These are phyloP conservation scores for Pseudopipra pipra DNA, from an alignment of 2,113 vertebrate genomes.

Conservation along the genomic window DNA sequence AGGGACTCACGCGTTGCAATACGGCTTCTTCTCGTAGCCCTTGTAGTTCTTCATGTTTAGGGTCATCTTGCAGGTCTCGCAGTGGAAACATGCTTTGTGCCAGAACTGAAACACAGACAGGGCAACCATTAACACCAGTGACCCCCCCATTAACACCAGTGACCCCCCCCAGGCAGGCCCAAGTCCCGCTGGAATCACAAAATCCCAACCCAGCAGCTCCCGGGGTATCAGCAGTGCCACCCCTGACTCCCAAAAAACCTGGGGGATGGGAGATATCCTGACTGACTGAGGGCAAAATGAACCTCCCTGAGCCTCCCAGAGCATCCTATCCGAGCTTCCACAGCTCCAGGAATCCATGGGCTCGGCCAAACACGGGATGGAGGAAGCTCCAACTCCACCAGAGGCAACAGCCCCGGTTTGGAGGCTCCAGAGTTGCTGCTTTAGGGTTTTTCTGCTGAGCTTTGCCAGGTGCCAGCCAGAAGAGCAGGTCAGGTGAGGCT, in stretches of 20 bases:
- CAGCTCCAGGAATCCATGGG: not conserved
- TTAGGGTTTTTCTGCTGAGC: not conserved
- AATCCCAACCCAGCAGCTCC: not conserved
- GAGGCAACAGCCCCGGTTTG: not conserved
- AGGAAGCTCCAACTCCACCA: not conserved
- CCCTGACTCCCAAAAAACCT: fast-evolving
- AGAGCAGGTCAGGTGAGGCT: not conserved
- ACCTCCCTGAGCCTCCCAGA: fast-evolving
- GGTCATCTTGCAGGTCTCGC: slow-evolving; percentile 85
- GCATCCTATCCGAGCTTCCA: not conserved
- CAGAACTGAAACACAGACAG: slow-evolving; percentile 70
- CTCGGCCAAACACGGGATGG: fast-evolving
- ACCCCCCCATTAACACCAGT: fast-evolving
- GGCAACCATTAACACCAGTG: fast-evolving
- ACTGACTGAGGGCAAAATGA: fast-evolving
- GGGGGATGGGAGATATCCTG: not conserved
- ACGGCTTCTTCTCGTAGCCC: slow-evolving; percentile 85
- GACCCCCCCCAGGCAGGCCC: not conserved
- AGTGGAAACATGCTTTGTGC: slow-evolving; percentile 85
- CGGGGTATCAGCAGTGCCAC: too few species aligned
- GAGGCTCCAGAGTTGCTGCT: not conserved
- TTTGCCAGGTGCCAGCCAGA: not conserved
- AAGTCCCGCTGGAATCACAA: fast-evolving
- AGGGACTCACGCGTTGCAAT: slow-evolving; percentile 81
- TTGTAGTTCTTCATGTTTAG: slow-evolving; percentile 89